Evolutionary conservation across 37 sponge, comb jelly and placozoan species (phyloP).

Genomic region (Theonella swinhoei): DNA sequence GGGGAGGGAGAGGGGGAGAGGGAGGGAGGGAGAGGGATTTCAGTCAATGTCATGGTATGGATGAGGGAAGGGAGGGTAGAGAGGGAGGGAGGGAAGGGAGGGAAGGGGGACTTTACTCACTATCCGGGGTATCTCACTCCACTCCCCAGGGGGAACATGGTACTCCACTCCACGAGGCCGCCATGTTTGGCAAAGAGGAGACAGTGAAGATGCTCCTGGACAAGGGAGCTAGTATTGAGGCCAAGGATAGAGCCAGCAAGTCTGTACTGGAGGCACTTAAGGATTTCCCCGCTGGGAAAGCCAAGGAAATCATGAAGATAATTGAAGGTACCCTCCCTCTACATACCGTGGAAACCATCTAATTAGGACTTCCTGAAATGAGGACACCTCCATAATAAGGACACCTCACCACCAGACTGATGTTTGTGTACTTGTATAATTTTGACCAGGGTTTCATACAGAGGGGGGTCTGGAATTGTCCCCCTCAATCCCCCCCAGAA

Average conservation of each 20-base stretch:
- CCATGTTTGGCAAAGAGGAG: slow-evolving; percentile 70
- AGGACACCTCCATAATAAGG: too few relatives aligned
- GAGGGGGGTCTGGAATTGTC: too few relatives aligned
- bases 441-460: too few relatives aligned
- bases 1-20: slow-evolving; percentile 1
- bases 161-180: slow-evolving; percentile 78
- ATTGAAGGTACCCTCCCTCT: slow-evolving; percentile 35
- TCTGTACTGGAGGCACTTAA: slow-evolving; percentile 56
- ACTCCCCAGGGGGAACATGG: slow-evolving; percentile 53
- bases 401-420: too few relatives aligned
- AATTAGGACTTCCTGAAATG: too few relatives aligned
- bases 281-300: slow-evolving; percentile 30
- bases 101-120: background rate
- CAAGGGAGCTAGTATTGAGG: slow-evolving; percentile 49
- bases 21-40: too few relatives aligned
- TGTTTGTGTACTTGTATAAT: background rate
- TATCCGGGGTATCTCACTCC: background rate
- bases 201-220: slow-evolving; percentile 71
- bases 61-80: background rate
- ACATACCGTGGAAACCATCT: too few relatives aligned
- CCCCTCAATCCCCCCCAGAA: too few relatives aligned
- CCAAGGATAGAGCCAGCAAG: slow-evolving; percentile 45
- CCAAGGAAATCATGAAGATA: slow-evolving; percentile 31
- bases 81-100: background rate
- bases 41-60: slow-evolving; percentile 71